Evolutionary conservation across 2,797 vertebrate species (phyloP).

Genomic region (Sandelia bainsii): DNA sequence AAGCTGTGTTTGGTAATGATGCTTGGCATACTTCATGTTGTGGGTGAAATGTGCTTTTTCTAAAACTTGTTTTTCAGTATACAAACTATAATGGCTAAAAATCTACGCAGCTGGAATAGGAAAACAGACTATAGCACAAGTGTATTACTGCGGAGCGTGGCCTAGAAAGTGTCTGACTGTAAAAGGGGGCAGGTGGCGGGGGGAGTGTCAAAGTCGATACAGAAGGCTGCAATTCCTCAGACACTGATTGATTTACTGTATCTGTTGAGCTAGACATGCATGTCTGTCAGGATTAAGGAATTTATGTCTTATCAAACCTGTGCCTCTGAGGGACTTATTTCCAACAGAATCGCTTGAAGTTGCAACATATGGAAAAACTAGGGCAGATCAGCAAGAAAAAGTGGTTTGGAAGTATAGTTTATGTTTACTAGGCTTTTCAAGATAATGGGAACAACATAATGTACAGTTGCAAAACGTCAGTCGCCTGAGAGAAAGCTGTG

Average conservation of each 20-base stretch:
- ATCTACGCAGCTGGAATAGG: constrained; percentile 13
- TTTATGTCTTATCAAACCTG: constrained; percentile 78
- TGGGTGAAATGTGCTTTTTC: constrained; percentile 53
- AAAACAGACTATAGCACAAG: constrained; percentile 25
- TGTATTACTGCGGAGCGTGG: constrained; percentile 34
- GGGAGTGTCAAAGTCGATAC: constrained; percentile 63
- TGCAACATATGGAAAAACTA: constrained; percentile 56
- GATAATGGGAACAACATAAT: constrained; percentile 43
- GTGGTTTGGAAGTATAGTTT: constrained; percentile 21
- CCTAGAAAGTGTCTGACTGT: constrained; percentile 41
- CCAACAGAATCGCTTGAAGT: constrained; percentile 52
- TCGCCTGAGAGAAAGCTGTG: constrained; percentile 10
- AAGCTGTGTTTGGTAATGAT: constrained; percentile 66
- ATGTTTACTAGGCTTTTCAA: constrained; percentile 40
- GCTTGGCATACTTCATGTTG: constrained; percentile 55
- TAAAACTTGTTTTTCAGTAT: constrained; percentile 34
- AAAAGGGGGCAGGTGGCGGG: constrained; percentile 2
- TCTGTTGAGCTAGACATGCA: constrained; percentile 75
- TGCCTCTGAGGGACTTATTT: constrained; percentile 55
- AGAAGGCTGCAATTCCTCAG: constrained; percentile 71
- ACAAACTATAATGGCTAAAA: constrained; percentile 11
- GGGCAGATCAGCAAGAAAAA: constrained; percentile 48
- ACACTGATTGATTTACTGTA: constrained; percentile 81
- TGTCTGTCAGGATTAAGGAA: constrained; percentile 82
- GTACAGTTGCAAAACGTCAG: constrained; percentile 24